Evolutionary conservation across 2,797 vertebrate species (phyloP).

Genomic region (Gadopsis bispinosus): DNA sequence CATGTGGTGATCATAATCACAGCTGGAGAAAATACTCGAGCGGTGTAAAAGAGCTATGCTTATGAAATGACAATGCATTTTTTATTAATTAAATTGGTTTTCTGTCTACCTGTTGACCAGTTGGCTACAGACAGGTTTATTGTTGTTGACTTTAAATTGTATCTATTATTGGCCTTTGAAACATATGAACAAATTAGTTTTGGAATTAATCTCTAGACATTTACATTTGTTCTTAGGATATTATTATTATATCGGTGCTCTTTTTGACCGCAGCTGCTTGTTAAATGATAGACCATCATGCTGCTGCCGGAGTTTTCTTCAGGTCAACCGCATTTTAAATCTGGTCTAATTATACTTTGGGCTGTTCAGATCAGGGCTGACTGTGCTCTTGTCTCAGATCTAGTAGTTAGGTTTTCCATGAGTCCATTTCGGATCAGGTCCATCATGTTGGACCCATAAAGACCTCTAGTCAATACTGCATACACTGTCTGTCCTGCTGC

Average conservation of each 20-base stretch:
- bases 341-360: background rate
- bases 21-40: background rate
- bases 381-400: background rate
- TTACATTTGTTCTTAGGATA: background rate
- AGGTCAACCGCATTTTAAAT: constrained; percentile 4
- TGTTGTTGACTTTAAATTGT: background rate
- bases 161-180: background rate
- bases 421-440: background rate
- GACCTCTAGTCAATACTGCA: background rate
- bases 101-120: background rate
- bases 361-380: constrained; percentile 3
- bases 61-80: background rate
- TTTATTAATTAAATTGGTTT: background rate
- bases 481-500: too few relatives aligned
- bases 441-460: background rate
- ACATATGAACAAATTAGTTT: constrained; percentile 15
- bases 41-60: background rate
- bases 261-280: background rate
- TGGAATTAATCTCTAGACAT: background rate
- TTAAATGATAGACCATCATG: constrained; percentile 3
- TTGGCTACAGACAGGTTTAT: background rate
- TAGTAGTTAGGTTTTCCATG: background rate
- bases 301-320: constrained; percentile 6
- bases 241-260: constrained; percentile 4
- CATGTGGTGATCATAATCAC: background rate